These are phyloP conservation scores for Dinoponera quadriceps DNA, from an alignment of 1,140 invertebrate species.

Conservation along the genomic window DNA sequence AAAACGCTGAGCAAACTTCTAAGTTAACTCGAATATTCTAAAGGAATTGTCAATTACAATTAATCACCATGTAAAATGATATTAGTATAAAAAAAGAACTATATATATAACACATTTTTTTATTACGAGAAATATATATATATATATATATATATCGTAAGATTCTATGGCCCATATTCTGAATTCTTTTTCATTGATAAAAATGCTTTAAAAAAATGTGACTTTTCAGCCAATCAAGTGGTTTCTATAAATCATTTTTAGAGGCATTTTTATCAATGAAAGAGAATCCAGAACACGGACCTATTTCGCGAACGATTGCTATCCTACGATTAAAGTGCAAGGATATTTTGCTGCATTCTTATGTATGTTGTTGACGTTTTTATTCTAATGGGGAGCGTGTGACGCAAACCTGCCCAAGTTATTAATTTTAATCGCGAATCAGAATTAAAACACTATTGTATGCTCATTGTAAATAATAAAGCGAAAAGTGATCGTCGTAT, in stretches of 20 bases:
- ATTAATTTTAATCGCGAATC: conserved; percentile 26
- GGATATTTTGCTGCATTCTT: conserved; percentile 12
- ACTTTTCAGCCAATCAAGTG: too few relatives aligned
- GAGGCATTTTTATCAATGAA: too few relatives aligned
- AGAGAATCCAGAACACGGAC: too few relatives aligned
- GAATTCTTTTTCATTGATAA: too few relatives aligned
- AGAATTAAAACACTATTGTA: conserved; percentile 43
- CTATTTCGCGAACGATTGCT: conserved; percentile 18
- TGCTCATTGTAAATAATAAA: conserved; percentile 68
- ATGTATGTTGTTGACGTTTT: conserved; percentile 22
- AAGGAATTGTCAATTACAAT: conserved; percentile 42
- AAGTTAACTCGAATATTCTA: conserved; percentile 35
- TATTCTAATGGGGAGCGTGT: background rate
- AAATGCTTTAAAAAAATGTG: too few relatives aligned
- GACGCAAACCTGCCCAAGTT: conserved; percentile 1
- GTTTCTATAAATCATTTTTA: too few relatives aligned
- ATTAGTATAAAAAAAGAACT: conserved; percentile 26
- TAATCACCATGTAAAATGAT: background rate
- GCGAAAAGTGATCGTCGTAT: conserved; percentile 58
- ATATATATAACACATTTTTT: conserved; percentile 40
- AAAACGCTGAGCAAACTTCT: background rate
- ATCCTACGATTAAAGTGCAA: conserved; percentile 22
- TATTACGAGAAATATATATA: conserved; percentile 1
- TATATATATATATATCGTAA: too few relatives aligned
- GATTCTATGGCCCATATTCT: too few relatives aligned